Percentiles rank a stretch among this genome's conserved stretches.
Evolutionary conservation across 2,113 vertebrate species (phyloP).

Genomic region (Tachysurus fulvidraco): DNA sequence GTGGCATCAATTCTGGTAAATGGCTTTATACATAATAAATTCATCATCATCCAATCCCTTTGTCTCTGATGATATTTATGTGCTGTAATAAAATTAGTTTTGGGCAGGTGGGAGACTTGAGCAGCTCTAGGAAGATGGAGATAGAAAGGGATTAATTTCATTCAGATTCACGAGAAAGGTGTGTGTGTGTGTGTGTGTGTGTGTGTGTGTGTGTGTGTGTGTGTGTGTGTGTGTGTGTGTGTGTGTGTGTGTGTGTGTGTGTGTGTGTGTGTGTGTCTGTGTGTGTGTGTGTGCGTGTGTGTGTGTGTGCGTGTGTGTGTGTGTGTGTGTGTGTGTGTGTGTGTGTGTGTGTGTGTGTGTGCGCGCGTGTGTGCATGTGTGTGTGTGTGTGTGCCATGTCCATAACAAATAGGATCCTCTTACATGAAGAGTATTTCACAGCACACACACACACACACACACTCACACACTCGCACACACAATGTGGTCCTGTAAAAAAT

Average conservation of each 20-base stretch:
- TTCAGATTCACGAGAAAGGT: not conserved
- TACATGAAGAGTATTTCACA: not conserved
- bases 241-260: not conserved
- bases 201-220: not conserved
- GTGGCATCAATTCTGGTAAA: not conserved
- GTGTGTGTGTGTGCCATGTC: not conserved
- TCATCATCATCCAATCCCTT: not conserved
- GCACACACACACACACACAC: too few relatives aligned
- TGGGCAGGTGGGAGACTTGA: not conserved
- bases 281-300: not conserved
- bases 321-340: not conserved
- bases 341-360: not conserved
- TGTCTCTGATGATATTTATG: not conserved
- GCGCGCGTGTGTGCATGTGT: too few relatives aligned
- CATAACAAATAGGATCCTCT: not conserved
- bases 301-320: not conserved
- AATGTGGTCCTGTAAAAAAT: not conserved
- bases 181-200: not conserved
- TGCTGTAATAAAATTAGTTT: slow-evolving; percentile 18
- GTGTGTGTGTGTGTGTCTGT: not conserved
- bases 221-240: not conserved
- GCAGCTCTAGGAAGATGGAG: not conserved
- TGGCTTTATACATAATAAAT: slow-evolving; percentile 1
- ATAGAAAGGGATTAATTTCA: not conserved
- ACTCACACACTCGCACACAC: not conserved